Conservation (phyloP, 2,888 invertebrate genomes). For the Latrodectus elegans region DNA sequence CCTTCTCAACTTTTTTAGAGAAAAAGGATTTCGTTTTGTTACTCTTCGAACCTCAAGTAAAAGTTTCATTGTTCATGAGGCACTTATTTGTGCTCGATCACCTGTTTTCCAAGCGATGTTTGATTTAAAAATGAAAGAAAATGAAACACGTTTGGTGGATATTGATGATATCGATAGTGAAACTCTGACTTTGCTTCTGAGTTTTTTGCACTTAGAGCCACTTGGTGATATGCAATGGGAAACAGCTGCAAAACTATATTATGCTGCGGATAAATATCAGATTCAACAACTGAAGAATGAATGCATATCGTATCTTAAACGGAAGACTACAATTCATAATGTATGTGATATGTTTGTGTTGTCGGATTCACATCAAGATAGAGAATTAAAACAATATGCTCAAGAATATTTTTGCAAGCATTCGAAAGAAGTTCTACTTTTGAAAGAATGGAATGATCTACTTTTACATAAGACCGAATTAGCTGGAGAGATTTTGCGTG, state of each 20-base stretch:
- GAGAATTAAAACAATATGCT: not conserved
- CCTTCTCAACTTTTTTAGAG: not conserved
- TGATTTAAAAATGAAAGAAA: not conserved
- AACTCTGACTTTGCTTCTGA: not conserved
- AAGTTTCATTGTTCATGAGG: not conserved
- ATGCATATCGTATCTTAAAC: not conserved
- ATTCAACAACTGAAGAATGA: not conserved
- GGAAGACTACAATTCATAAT: not conserved
- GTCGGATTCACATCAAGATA: not conserved
- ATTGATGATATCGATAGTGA: not conserved
- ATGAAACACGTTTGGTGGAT: not conserved
- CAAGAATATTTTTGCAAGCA: not conserved
- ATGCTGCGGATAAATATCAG: conserved; percentile 13
- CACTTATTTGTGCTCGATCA: not conserved
- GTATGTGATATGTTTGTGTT: not conserved
- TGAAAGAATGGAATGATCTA: not conserved
- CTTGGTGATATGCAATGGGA: not conserved
- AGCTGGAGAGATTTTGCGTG: not conserved
- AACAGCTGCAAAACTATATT: not conserved
- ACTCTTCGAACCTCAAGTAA: not conserved
- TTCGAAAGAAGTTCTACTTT: not conserved
- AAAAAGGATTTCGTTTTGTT: not conserved
- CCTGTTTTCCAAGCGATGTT: not conserved
- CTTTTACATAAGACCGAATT: not conserved
- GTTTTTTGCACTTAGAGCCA: not conserved